Base-by-base conservation (phyloP, 35 echinoderm and acorn worm genomes). In the Apostichopus japonicus region DNA sequence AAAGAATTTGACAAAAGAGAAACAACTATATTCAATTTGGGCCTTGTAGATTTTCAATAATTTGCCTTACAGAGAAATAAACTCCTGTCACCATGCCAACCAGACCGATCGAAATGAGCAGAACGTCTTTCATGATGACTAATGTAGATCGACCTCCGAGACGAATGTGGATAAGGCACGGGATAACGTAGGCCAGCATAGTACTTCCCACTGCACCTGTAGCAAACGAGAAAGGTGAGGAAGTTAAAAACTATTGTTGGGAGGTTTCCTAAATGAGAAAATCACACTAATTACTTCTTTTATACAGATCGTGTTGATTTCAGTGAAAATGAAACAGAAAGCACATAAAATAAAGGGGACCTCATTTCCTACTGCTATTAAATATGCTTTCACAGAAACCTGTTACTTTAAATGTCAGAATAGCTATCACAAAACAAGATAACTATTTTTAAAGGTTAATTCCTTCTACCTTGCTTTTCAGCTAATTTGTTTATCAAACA, bases 131-230 rank as follows among this genome's bases (percentile, higher is more conserved):
- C 0, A 86, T 13, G 15, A 91, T 62, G 55, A 95, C 77, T 14
- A 93, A 4, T 13, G 22, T 79, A 1, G 90, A 15, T 53, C 55
- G 24, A 6, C 94, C 63, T 27, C 65, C 71, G 72, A 98, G 90
- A 14, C 79, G 80, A 15, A 98, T 71, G 55, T 95, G 94, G 57
- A 98, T 93, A 10, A 86, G 17, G 70, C 87, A 93, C 5, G 96
- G 96, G 0, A 98, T 58, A 65, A 98, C 93, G 75, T 76, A 98
- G 0, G 86, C 94, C 54, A 98, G 53, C 71, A 95, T 80, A 8
- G 92, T 98, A 77, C 96, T 93, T 17, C 94, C 96, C 77, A 98
- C 92, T 21, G 96, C 94, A 75, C 96, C 96, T 98, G 90, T 7
- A 8, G 63, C 17, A 58, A 57, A 84, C 0, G 24, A 24, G 7